These are phyloP conservation scores for Xiphophorus birchmanni DNA, from an alignment of 2,797 vertebrate genomes.

Conservation along the genomic window DNA sequence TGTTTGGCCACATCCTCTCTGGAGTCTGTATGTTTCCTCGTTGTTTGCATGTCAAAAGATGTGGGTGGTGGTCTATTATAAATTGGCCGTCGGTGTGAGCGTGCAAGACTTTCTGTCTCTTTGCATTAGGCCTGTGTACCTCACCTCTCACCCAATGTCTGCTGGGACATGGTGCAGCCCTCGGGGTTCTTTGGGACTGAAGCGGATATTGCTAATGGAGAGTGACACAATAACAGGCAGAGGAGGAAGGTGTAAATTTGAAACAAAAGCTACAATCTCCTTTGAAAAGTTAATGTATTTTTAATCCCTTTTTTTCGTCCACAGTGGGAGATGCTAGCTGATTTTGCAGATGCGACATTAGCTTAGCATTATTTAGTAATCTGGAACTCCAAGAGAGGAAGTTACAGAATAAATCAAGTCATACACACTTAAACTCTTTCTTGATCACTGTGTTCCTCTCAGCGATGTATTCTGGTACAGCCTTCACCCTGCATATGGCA, in stretches of 20 bases:
- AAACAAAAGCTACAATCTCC: slow-evolving; percentile 10
- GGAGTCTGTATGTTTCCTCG: slow-evolving; percentile 4
- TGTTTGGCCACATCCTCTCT: slow-evolving; percentile 1
- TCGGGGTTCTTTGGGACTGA: background rate
- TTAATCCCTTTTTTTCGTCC: background rate
- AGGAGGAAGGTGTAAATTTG: slow-evolving; percentile 9
- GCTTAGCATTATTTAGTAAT: background rate
- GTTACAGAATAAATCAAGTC: background rate
- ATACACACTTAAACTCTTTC: background rate
- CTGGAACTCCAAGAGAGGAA: background rate
- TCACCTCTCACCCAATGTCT: slow-evolving; percentile 4
- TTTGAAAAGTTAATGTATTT: background rate
- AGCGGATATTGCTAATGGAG: slow-evolving; percentile 11
- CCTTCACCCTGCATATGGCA: background rate
- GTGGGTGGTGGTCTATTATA: slow-evolving; percentile 8
- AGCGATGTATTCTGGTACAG: background rate
- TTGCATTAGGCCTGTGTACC: slow-evolving; percentile 4
- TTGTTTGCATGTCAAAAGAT: slow-evolving; percentile 5
- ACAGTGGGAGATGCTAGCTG: background rate
- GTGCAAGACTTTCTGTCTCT: slow-evolving; percentile 16
- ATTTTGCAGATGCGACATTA: background rate
- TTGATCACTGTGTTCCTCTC: background rate
- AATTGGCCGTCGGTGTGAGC: slow-evolving; percentile 11
- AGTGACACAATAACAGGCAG: slow-evolving; percentile 8
- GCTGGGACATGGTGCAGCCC: slow-evolving; percentile 17